These are phyloP conservation scores for Ichneumoninae sp. DNA, from an alignment of 2,888 invertebrate species.

Conservation along the genomic window DNA sequence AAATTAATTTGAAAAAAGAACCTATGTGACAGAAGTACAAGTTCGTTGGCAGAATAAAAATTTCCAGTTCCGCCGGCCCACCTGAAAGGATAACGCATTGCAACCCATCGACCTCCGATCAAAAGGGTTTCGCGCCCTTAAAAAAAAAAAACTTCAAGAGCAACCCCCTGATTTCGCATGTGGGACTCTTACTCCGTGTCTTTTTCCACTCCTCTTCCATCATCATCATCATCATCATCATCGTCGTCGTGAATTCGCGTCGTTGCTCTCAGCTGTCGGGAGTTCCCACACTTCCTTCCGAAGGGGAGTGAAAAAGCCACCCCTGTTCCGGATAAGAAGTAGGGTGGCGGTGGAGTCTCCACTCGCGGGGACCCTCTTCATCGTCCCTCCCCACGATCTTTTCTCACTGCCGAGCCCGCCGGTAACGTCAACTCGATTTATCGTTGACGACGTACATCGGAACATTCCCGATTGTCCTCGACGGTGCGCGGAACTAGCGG, in stretches of 20 bases:
- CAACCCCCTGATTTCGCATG: constrained; percentile 43
- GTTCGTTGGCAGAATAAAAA: constrained; percentile 31
- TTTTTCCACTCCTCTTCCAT: constrained; percentile 47
- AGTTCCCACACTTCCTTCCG: constrained; percentile 80
- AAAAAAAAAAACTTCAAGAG: constrained; percentile 15
- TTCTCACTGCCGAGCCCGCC: constrained; percentile 24
- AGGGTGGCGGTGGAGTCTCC: constrained; percentile 62
- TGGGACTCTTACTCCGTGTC: constrained; percentile 41
- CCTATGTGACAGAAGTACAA: neutral
- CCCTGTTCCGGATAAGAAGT: constrained; percentile 74
- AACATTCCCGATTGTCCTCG: constrained; percentile 69
- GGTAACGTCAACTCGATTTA: constrained; percentile 71
- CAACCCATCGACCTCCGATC: constrained; percentile 24
- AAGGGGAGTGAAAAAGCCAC: constrained; percentile 66
- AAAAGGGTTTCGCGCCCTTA: constrained; percentile 48
- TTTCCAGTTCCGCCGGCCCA: neutral
- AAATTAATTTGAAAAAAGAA: neutral
- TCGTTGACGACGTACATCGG: constrained; percentile 68
- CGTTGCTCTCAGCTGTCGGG: constrained; percentile 75
- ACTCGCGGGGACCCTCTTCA: constrained; percentile 67
- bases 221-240: neutral
- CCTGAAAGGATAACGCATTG: constrained; percentile 25
- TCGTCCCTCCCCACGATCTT: constrained; percentile 58
- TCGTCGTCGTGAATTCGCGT: constrained; percentile 30
- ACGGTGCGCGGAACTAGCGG: constrained; percentile 61